A percentile compares a stretch with the other conserved stretches of the same genome.
Conservation (phyloP, 2,113 vertebrate genomes). For the Anthoscopus minutus region DNA sequence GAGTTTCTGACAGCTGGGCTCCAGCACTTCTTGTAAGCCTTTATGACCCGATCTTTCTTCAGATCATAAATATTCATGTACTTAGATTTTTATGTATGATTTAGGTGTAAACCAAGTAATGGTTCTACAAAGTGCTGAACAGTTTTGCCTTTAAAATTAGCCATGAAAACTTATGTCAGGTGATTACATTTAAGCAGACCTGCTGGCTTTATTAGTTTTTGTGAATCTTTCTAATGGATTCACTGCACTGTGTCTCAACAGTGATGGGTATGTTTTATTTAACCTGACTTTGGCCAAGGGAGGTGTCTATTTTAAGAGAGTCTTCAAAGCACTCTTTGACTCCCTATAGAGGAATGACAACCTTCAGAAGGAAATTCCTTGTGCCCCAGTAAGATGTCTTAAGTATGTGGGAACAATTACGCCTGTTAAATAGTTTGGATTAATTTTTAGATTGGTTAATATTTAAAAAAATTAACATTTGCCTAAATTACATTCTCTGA, state of each 20-base stretch:
- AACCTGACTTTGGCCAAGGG: not conserved
- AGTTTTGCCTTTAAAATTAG: slow-evolving; percentile 16
- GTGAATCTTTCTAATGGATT: not conserved
- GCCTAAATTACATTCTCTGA: not conserved
- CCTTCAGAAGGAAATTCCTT: not conserved
- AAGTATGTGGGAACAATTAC: not conserved
- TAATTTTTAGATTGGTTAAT: not conserved
- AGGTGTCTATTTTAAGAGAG: not conserved
- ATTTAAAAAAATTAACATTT: not conserved
- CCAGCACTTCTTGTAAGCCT: not conserved
- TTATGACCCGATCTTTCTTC: slow-evolving; percentile 49
- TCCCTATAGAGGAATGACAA: not conserved
- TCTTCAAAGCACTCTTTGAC: not conserved
- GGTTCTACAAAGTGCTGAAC: not conserved
- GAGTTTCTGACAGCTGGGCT: slow-evolving; percentile 53
- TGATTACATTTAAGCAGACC: not conserved
- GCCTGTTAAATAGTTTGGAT: not conserved
- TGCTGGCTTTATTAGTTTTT: not conserved
- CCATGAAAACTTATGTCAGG: not conserved
- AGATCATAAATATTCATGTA: slow-evolving; percentile 42
- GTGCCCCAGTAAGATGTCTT: not conserved
- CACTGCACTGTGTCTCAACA: not conserved
- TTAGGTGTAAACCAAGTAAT: slow-evolving; percentile 21
- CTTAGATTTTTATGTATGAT: slow-evolving; percentile 5
- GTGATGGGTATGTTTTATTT: not conserved